A percentile compares a stretch with the other conserved stretches of the same genome.
phyloP scores from a whole-genome alignment of 2,113 vertebrate species.

The Chrysochloris asiatica region DNA sequence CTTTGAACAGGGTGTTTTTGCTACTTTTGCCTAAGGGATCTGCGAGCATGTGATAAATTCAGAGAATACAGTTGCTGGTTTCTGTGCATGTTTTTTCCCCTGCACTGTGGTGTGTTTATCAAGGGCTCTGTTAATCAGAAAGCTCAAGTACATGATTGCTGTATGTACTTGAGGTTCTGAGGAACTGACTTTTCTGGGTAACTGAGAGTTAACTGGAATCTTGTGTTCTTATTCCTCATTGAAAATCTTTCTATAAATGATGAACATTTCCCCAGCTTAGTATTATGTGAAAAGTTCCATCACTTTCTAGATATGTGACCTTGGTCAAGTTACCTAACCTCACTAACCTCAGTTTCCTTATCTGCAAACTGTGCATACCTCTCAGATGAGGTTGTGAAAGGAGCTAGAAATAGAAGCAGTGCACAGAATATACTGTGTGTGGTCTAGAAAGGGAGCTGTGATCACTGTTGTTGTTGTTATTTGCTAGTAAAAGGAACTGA shows the following conservation, averaged over 20 bases:
- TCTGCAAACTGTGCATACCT: conserved; percentile 56
- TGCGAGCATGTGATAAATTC: conserved; percentile 33
- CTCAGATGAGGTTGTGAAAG: conserved; percentile 1
- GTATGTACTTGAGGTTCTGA: conserved; percentile 5
- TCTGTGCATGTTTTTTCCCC: not conserved
- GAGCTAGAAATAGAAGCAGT: conserved; percentile 14
- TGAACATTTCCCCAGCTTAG: conserved; percentile 64
- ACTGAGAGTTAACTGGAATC: conserved; percentile 76
- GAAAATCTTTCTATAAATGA: conserved; percentile 72
- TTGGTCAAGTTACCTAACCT: conserved; percentile 74
- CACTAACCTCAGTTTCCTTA: conserved; percentile 77
- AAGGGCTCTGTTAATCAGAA: conserved; percentile 16
- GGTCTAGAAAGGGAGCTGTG: not conserved
- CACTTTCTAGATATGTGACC: conserved; percentile 77
- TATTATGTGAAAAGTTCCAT: conserved; percentile 71
- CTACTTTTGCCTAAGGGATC: conserved; percentile 33
- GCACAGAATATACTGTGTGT: not conserved
- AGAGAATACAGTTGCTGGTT: conserved; percentile 48
- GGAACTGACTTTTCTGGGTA: conserved; percentile 75
- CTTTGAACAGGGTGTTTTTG: not conserved
- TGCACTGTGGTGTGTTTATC: conserved; percentile 37
- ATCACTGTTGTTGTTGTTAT: accelerated
- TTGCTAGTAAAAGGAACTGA: not conserved
- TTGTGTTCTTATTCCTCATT: conserved; percentile 7
- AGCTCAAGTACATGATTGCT: not conserved